These are phyloP conservation scores for Cydia amplana DNA, from an alignment of 1,140 invertebrate genomes.

Conservation along the genomic window DNA sequence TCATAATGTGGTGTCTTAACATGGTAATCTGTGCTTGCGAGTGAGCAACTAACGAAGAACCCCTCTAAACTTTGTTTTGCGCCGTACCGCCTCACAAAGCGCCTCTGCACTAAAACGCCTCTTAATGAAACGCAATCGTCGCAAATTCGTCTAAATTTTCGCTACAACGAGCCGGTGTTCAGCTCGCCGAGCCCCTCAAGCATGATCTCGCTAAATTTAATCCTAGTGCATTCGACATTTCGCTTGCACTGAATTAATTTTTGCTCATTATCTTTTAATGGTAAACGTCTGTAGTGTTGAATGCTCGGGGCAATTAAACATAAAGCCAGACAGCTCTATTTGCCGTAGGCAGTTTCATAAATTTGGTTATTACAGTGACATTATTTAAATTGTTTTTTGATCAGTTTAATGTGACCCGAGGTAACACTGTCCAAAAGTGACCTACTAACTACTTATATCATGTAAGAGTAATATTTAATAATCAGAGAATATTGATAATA, in stretches of 20 bases:
- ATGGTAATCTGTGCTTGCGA: constrained; percentile 45
- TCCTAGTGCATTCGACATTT: constrained; percentile 18
- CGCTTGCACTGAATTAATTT: constrained; percentile 19
- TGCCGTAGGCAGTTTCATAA: background rate
- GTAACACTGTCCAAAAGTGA: too few species aligned
- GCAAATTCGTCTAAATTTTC: constrained; percentile 72
- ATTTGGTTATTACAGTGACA: background rate
- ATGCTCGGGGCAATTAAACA: background rate
- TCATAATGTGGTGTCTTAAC: background rate
- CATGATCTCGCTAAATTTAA: constrained; percentile 28
- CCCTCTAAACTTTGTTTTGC: constrained; percentile 66
- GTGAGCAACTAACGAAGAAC: constrained; percentile 71
- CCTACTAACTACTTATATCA: too few species aligned
- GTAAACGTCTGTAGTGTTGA: background rate
- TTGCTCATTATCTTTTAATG: constrained; percentile 15
- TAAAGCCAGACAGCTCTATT: background rate
- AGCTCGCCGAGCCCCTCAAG: constrained; percentile 45
- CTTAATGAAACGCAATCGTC: constrained; percentile 72
- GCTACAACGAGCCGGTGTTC: constrained; percentile 66
- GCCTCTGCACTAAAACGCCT: constrained; percentile 61
- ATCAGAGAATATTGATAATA: background rate
- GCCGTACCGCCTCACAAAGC: constrained; percentile 65
- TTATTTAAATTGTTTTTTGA: too few species aligned
- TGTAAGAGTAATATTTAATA: too few species aligned
- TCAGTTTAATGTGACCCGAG: too few species aligned